These are phyloP conservation scores for Lepus townsendii DNA, from an alignment of 2,797 vertebrate genomes.

Conservation along the genomic window DNA sequence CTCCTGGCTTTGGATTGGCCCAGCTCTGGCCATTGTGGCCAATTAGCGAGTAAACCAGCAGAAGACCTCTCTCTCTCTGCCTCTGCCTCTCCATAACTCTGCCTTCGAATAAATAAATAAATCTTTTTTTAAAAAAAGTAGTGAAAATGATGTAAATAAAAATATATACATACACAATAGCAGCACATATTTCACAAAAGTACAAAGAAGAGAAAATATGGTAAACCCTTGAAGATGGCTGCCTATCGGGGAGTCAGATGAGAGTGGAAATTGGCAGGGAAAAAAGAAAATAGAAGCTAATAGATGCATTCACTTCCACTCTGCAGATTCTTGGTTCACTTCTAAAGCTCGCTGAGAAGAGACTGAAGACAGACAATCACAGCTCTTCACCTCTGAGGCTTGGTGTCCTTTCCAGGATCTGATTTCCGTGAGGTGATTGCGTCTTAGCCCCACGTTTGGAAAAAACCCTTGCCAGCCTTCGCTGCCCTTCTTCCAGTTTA, in stretches of 20 bases:
- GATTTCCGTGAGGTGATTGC: slow-evolving; percentile 3
- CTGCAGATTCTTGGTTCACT: neutral
- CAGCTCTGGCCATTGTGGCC: too few relatives aligned
- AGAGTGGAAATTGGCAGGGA: neutral
- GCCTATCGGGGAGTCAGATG: neutral
- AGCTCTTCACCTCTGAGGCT: neutral
- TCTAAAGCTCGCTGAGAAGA: neutral
- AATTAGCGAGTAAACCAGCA: too few relatives aligned
- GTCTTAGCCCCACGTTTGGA: neutral
- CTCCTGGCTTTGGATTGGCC: too few relatives aligned
- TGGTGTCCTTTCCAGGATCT: neutral
- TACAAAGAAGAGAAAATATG: neutral
- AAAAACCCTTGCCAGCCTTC: neutral
- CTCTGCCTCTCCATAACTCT: too few relatives aligned
- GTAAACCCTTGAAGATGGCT: neutral
- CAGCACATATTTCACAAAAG: neutral
- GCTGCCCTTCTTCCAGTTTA: neutral
- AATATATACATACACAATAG: neutral
- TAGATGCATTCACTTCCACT: neutral
- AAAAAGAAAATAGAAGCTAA: neutral
- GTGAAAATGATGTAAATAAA: neutral
- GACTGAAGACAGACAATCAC: neutral
- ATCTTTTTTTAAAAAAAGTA: too few relatives aligned
- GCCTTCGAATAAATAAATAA: too few relatives aligned
- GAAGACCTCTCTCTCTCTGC: too few relatives aligned